Evolutionary conservation across 1,140 invertebrate species (phyloP).

Genomic region (Drosophila oshimai): DNA sequence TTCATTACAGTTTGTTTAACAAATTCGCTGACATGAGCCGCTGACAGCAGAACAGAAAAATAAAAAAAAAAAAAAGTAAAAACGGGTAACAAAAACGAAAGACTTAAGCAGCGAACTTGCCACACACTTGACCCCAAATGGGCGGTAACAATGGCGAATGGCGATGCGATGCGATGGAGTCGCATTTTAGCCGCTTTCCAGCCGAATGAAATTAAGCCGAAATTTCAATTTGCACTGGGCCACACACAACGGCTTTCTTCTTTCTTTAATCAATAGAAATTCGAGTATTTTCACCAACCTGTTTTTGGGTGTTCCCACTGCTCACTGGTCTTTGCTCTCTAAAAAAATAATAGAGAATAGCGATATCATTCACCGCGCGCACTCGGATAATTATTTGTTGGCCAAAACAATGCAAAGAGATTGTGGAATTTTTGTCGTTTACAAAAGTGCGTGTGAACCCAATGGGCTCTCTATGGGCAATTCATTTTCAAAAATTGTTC

Average conservation of each 20-base stretch:
- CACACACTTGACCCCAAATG: slow-evolving; percentile 67
- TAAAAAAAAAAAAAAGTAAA: neutral
- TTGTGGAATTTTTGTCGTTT: slow-evolving; percentile 47
- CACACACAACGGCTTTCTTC: slow-evolving; percentile 54
- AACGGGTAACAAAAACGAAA: slow-evolving; percentile 49
- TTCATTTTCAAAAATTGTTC: slow-evolving; percentile 50
- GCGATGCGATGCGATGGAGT: too few species aligned
- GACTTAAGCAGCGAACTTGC: slow-evolving; percentile 75
- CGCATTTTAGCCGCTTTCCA: slow-evolving; percentile 70
- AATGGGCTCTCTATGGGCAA: slow-evolving; percentile 10
- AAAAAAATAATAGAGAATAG: slow-evolving; percentile 32
- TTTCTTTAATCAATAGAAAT: slow-evolving; percentile 33
- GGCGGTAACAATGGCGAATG: slow-evolving; percentile 31
- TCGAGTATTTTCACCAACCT: slow-evolving; percentile 27
- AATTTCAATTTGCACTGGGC: slow-evolving; percentile 64
- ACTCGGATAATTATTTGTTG: slow-evolving; percentile 39
- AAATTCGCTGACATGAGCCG: slow-evolving; percentile 73
- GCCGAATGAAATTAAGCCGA: slow-evolving; percentile 47
- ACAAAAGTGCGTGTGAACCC: slow-evolving; percentile 59
- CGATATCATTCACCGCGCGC: slow-evolving; percentile 26
- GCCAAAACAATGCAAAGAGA: slow-evolving; percentile 36
- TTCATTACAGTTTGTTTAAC: slow-evolving; percentile 78
- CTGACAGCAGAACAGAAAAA: slow-evolving; percentile 59
- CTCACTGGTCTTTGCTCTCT: neutral
- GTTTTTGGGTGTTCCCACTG: slow-evolving; percentile 26